phyloP scores from a whole-genome alignment of 1,140 invertebrate species.

The Pachypeltis micranthus region DNA sequence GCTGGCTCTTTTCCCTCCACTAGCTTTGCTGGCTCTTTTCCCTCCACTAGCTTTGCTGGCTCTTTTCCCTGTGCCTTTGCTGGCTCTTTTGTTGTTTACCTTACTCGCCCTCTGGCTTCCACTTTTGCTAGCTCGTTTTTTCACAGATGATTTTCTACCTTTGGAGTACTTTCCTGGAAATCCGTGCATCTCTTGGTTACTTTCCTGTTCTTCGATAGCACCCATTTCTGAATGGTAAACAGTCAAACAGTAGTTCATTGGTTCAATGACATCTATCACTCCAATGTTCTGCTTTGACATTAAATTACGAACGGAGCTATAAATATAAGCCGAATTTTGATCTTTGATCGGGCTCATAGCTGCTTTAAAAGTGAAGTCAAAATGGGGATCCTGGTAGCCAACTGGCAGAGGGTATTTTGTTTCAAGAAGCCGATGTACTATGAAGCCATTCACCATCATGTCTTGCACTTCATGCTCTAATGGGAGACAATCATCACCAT shows the following conservation, averaged over 20 bases:
- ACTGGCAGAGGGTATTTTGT: slow-evolving; percentile 41
- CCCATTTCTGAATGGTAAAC: not conserved
- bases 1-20: not conserved
- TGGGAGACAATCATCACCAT: not conserved
- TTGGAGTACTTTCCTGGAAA: not conserved
- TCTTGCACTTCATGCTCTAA: slow-evolving; percentile 28
- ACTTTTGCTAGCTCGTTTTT: not conserved
- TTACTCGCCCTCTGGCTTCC: not conserved
- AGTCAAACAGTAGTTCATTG: slow-evolving; percentile 42
- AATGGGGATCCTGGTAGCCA: slow-evolving; percentile 30
- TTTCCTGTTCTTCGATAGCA: not conserved
- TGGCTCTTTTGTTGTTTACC: not conserved
- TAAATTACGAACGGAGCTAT: slow-evolving; percentile 28
- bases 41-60: not conserved
- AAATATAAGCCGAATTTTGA: slow-evolving; percentile 32
- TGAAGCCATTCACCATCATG: slow-evolving; percentile 38
- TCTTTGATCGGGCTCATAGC: slow-evolving; percentile 37
- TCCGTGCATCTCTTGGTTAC: not conserved
- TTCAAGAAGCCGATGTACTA: slow-evolving; percentile 43
- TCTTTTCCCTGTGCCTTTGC: not conserved
- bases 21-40: not conserved
- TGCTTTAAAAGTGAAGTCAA: slow-evolving; percentile 34
- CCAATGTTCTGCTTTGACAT: slow-evolving; percentile 39
- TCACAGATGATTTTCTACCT: not conserved
- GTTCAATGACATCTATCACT: slow-evolving; percentile 40